Conservation (phyloP, 2,797 vertebrate genomes). For the Centroberyx gerrardi region DNA sequence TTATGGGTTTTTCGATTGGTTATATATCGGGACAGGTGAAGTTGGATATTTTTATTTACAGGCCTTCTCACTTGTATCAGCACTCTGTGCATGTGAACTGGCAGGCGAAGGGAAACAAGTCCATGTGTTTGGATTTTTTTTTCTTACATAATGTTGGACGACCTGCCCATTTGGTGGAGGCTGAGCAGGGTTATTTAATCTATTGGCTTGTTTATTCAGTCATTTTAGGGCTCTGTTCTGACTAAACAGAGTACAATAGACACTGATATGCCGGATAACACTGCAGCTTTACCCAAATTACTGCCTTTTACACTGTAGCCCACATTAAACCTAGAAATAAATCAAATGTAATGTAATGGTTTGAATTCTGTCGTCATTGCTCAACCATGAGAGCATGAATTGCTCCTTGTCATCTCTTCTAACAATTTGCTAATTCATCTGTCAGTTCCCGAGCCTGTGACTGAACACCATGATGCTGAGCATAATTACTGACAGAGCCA, state of each 20-base stretch:
- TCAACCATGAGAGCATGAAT: no score
- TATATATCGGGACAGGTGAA: background rate
- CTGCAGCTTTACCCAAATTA: background rate
- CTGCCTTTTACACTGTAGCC: no score
- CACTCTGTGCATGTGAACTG: slow-evolving; percentile 26
- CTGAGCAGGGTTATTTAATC: slow-evolving; percentile 50
- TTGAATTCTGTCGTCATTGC: no score
- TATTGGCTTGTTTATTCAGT: slow-evolving; percentile 1
- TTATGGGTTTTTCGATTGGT: no score
- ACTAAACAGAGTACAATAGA: background rate
- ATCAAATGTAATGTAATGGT: no score
- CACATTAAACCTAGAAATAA: no score
- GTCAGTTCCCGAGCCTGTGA: no score
- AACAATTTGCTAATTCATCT: no score
- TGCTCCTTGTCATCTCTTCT: no score
- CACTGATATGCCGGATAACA: background rate
- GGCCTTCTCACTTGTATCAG: slow-evolving; percentile 13
- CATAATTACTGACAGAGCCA: no score
- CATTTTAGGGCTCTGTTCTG: background rate
- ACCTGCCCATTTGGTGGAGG: slow-evolving; percentile 37
- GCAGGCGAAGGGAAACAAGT: slow-evolving; percentile 18
- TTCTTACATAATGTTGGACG: slow-evolving; percentile 60
- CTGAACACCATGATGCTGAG: no score
- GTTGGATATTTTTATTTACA: background rate
- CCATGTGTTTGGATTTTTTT: slow-evolving; percentile 52